Evolutionary conservation across 2,888 invertebrate species (phyloP).

Genomic region (Thera britannica): DNA sequence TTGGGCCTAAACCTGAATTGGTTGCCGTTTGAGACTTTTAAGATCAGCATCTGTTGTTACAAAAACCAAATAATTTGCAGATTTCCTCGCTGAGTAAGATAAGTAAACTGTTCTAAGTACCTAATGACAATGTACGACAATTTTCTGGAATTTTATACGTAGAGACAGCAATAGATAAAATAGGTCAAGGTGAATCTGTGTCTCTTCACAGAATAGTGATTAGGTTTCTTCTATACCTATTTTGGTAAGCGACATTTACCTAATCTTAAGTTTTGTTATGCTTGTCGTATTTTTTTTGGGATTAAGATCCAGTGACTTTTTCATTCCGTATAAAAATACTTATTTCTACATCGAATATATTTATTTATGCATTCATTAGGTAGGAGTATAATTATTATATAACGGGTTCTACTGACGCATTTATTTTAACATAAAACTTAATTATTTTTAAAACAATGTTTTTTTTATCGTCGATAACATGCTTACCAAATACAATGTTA

Average conservation of each 20-base stretch:
- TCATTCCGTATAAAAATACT: not conserved
- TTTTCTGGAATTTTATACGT: too few relatives aligned
- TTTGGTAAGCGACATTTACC: not conserved
- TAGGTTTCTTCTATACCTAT: not conserved
- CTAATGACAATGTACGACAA: too few relatives aligned
- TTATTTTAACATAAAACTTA: not conserved
- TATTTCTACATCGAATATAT: not conserved
- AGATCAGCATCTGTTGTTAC: not conserved
- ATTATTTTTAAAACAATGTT: not conserved
- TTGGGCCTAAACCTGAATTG: constrained; percentile 67
- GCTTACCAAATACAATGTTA: not conserved
- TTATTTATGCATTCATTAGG: not conserved
- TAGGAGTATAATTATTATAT: not conserved
- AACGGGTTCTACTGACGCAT: not conserved
- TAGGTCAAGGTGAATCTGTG: too few relatives aligned
- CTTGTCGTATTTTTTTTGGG: not conserved
- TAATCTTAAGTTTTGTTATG: not conserved
- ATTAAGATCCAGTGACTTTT: not conserved
- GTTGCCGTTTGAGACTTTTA: constrained; percentile 39
- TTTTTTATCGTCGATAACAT: too few relatives aligned
- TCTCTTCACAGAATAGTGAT: not conserved
- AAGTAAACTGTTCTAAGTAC: too few relatives aligned
- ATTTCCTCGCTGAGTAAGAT: too few relatives aligned
- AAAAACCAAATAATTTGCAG: not conserved
- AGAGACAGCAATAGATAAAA: too few relatives aligned